Percentiles rank a stretch among this genome's conserved stretches.
Conservation (phyloP, 2,113 vertebrate genomes). For the Myiozetetes cayanensis region DNA sequence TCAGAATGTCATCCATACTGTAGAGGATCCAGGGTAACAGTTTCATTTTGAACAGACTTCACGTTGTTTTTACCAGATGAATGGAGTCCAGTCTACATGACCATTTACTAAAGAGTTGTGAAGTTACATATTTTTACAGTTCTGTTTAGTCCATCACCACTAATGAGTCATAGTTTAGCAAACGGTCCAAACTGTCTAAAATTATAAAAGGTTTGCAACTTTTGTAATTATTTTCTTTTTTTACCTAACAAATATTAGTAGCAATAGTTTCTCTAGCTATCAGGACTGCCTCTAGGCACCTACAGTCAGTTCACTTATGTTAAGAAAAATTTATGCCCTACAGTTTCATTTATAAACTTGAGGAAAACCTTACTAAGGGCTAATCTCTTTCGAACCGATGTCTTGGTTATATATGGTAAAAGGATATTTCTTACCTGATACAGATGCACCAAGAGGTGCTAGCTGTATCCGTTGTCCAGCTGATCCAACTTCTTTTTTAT, state of each 20-base stretch:
- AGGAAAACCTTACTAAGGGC: not conserved
- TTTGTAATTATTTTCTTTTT: not conserved
- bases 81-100: not conserved
- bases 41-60: not conserved
- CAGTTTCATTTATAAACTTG: not conserved
- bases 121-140: not conserved
- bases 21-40: not conserved
- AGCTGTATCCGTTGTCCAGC: constrained; percentile 92
- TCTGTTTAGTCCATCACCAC: not conserved
- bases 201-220: not conserved
- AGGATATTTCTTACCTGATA: constrained; percentile 76
- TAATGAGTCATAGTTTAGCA: not conserved
- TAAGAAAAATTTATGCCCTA: not conserved
- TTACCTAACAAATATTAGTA: not conserved
- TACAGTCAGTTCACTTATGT: not conserved
- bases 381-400: not conserved
- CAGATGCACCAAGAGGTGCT: constrained; percentile 77
- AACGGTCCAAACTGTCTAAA: not conserved
- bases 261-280: not conserved
- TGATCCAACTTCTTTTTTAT: constrained; percentile 93
- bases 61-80: not conserved
- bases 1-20: not conserved
- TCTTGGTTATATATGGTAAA: not conserved
- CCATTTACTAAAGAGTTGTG: not conserved
- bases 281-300: not conserved